Percentiles rank a stretch among this genome's conserved stretches.
These are phyloP conservation scores for Gallinago undulata DNA, from an alignment of 2,113 vertebrate species.

Conservation along the genomic window DNA sequence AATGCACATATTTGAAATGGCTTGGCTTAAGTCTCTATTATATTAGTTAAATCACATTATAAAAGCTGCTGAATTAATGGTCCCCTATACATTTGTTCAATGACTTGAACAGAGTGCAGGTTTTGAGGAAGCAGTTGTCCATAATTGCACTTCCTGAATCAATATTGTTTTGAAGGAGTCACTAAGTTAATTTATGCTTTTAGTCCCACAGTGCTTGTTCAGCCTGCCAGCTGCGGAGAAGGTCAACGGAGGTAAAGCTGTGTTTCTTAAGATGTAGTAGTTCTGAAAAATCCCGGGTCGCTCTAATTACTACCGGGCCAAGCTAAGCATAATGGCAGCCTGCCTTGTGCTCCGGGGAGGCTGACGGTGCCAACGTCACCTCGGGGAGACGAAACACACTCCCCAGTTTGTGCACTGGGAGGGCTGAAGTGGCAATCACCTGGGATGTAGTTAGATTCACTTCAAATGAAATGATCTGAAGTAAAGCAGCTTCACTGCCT, in stretches of 20 bases:
- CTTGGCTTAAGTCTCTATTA: background rate
- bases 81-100: background rate
- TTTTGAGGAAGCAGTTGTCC: background rate
- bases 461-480: background rate
- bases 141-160: background rate
- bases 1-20: background rate
- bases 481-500: background rate
- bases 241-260: conserved; percentile 8
- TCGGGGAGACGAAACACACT: background rate
- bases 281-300: conserved; percentile 33
- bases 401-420: background rate
- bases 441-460: background rate
- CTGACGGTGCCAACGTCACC: background rate
- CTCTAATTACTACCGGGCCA: conserved; percentile 42
- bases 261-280: conserved; percentile 29
- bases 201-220: background rate
- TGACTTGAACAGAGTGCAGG: background rate
- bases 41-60: background rate
- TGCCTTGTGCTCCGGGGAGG: conserved; percentile 3
- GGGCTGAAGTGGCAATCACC: background rate
- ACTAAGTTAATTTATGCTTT: conserved; percentile 44
- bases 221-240: conserved; percentile 31
- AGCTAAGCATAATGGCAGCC: conserved; percentile 20
- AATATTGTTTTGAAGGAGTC: conserved; percentile 26
- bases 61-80: background rate